A percentile compares a stretch with the other conserved stretches of the same genome.
These are phyloP conservation scores for Thysanoteuthis rhombus DNA, from an alignment of 2,888 invertebrate genomes.

Conservation along the genomic window DNA sequence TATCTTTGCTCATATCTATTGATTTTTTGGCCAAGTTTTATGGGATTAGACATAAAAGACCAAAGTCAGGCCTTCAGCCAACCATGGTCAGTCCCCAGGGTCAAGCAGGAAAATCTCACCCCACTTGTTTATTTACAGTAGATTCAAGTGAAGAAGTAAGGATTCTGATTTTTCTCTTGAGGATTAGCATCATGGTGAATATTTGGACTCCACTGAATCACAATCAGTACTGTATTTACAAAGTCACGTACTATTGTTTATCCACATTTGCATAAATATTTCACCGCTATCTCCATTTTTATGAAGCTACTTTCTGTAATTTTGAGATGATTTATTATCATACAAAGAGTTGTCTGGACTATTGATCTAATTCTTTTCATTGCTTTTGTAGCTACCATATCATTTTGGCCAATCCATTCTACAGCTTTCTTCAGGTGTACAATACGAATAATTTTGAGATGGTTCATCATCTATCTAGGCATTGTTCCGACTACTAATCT, in stretches of 20 bases:
- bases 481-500: too few species aligned
- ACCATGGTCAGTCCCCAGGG: not conserved
- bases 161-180: not conserved
- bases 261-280: not conserved
- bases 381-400: not conserved
- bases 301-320: not conserved
- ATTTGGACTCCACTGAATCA: not conserved
- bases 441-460: too few species aligned
- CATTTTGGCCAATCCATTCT: too few species aligned
- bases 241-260: not conserved
- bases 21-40: not conserved
- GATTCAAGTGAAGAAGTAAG: not conserved
- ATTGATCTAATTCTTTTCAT: not conserved
- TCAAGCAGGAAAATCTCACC: not conserved
- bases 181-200: not conserved
- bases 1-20: not conserved
- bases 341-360: not conserved
- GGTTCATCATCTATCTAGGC: too few species aligned
- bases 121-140: not conserved
- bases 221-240: not conserved
- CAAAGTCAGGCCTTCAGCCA: not conserved
- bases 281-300: not conserved
- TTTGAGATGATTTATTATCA: not conserved
- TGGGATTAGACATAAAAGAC: not conserved
- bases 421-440: too few species aligned